phyloP scores from a whole-genome alignment of 2,113 vertebrate genomes.

The Circaetus cinerascens region DNA sequence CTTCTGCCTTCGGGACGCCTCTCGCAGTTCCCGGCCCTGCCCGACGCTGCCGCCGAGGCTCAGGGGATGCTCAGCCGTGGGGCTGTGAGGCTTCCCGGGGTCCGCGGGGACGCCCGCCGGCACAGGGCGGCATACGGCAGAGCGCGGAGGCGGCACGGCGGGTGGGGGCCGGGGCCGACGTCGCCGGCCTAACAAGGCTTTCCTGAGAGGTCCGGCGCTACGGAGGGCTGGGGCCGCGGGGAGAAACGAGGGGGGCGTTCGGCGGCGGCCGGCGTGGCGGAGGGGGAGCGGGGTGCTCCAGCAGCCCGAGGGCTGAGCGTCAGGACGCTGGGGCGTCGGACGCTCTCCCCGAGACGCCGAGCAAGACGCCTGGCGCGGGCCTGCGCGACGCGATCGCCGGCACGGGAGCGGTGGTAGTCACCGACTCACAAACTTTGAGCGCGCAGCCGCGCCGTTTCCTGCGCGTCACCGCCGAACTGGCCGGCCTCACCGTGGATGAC shows the following conservation, averaged over 20 bases:
- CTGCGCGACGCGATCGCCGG: no score
- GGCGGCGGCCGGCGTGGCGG: no score
- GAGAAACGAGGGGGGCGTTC: neutral
- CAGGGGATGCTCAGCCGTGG: no score
- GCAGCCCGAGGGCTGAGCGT: neutral
- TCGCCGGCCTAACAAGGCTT: neutral
- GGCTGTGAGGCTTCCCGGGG: neutral
- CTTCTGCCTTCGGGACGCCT: neutral
- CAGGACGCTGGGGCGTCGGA: no score
- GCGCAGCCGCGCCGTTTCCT: no score
- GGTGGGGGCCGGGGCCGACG: fast-evolving
- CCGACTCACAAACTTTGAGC: no score
- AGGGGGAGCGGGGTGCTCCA: neutral
- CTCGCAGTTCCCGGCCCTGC: neutral
- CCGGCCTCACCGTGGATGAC: no score
- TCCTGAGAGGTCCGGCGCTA: no score
- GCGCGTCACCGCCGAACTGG: no score
- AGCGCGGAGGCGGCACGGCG: fast-evolving
- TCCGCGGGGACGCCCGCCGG: fast-evolving
- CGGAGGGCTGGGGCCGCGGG: no score
- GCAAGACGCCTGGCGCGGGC: no score
- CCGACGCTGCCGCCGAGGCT: neutral
- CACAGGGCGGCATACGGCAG: fast-evolving
- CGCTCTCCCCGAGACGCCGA: neutral
- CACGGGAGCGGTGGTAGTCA: no score